These are phyloP conservation scores for Catharus ustulatus DNA, from an alignment of 2,797 vertebrate species.

Conservation along the genomic window DNA sequence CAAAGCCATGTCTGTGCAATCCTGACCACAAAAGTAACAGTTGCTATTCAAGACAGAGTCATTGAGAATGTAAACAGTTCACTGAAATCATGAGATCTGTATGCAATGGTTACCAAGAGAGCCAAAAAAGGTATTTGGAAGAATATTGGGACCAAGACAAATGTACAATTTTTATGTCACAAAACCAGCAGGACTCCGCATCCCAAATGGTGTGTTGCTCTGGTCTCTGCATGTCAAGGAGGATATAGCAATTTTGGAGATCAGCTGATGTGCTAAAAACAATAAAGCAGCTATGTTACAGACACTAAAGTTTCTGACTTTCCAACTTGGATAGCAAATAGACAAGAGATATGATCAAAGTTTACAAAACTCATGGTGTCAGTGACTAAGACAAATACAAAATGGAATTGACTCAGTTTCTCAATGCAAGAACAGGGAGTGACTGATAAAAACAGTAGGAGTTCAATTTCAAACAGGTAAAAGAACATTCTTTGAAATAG, in stretches of 20 bases:
- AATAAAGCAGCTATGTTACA: background rate
- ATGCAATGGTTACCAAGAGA: background rate
- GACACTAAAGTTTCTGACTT: background rate
- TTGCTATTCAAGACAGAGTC: background rate
- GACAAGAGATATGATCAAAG: background rate
- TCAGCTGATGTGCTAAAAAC: background rate
- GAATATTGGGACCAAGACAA: background rate
- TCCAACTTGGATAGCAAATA: background rate
- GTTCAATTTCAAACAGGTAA: background rate
- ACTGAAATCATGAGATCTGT: background rate
- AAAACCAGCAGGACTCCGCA: background rate
- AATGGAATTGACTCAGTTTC: background rate
- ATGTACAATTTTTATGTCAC: background rate
- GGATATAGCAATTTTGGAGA: background rate
- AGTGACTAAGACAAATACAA: background rate
- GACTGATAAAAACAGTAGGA: background rate
- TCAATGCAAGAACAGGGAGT: background rate
- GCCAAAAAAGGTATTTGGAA: background rate
- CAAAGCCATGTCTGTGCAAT: rapidly evolving
- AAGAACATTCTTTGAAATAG: background rate
- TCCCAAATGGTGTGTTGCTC: background rate
- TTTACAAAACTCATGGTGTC: background rate
- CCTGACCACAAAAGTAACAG: background rate
- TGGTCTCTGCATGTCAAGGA: background rate
- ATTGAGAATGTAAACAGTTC: background rate